Percentiles rank a stretch among this genome's conserved stretches.
Conservation (phyloP, 2,113 vertebrate genomes). For the Stigmatopora argus region DNA sequence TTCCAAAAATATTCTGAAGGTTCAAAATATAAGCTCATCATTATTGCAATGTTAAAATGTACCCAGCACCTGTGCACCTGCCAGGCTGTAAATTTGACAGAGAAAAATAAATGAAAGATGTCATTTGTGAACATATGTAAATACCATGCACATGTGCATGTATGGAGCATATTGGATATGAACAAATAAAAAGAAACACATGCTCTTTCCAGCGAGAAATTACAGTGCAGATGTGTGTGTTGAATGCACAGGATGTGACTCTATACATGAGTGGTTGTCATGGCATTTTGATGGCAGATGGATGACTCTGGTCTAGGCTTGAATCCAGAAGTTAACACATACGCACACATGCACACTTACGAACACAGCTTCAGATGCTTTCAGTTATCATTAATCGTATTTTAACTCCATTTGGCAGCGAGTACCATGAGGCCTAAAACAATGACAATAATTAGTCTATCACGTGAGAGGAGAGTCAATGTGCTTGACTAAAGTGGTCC, state of each 20-base stretch:
- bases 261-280: conserved; percentile 62
- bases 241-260: conserved; percentile 60
- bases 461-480: conserved; percentile 31
- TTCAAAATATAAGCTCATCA: conserved; percentile 17
- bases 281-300: conserved; percentile 56
- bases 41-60: conserved; percentile 44
- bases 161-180: conserved; percentile 22
- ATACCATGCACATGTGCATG: conserved; percentile 39
- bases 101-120: conserved; percentile 15
- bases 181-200: conserved; percentile 20
- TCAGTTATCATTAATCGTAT: conserved; percentile 67
- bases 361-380: conserved; percentile 50
- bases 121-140: conserved; percentile 21
- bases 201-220: conserved; percentile 23
- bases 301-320: conserved; percentile 49
- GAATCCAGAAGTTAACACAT: conserved; percentile 41
- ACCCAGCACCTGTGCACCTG: conserved; percentile 49
- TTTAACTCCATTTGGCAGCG: conserved; percentile 65
- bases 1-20: background rate
- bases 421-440: conserved; percentile 47
- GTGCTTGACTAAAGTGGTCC: conserved; percentile 8
- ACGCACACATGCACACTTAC: conserved; percentile 32
- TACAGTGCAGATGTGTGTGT: conserved; percentile 57
- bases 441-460: conserved; percentile 56
- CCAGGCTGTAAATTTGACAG: conserved; percentile 45